These are phyloP conservation scores for Lumbricus terrestris DNA, from an alignment of 2,888 invertebrate genomes.

Conservation along the genomic window DNA sequence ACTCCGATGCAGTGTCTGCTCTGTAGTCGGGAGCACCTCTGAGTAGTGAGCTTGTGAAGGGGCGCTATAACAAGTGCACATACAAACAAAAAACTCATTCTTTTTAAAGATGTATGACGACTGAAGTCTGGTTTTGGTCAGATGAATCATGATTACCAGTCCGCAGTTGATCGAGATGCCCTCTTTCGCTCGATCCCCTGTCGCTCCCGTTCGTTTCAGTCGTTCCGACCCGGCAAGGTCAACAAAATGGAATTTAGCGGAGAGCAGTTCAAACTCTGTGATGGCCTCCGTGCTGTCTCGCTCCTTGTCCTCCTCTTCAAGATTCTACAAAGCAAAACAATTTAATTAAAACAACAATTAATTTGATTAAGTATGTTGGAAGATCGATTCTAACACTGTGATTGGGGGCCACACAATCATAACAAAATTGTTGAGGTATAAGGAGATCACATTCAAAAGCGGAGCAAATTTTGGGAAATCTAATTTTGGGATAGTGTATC, in stretches of 20 bases:
- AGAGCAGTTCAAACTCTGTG: conserved; percentile 74
- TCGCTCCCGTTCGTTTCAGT: conserved; percentile 92
- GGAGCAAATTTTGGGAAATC: too few relatives aligned
- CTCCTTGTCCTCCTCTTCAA: conserved; percentile 43
- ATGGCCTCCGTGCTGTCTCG: conserved; percentile 23
- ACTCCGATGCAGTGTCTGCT: too few relatives aligned
- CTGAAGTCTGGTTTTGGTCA: too few relatives aligned
- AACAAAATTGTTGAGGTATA: not conserved
- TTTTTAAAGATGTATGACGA: too few relatives aligned
- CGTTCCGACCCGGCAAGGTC: conserved; percentile 97
- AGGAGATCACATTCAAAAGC: not conserved
- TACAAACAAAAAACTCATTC: too few relatives aligned
- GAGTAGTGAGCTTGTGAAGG: too few relatives aligned
- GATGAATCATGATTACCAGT: too few relatives aligned
- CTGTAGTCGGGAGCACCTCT: too few relatives aligned
- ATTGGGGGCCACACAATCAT: not conserved
- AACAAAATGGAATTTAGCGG: conserved; percentile 96
- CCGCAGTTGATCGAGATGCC: conserved; percentile 98
- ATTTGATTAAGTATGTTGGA: not conserved
- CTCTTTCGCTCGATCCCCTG: conserved; percentile 92
- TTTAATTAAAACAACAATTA: not conserved
- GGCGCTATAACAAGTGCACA: too few relatives aligned
- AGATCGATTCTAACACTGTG: not conserved
- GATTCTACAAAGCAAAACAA: not conserved
- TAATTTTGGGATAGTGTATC: too few relatives aligned